phyloP scores from a whole-genome alignment of 92 coral and sea anemone species.

The Nematostella vectensis region DNA sequence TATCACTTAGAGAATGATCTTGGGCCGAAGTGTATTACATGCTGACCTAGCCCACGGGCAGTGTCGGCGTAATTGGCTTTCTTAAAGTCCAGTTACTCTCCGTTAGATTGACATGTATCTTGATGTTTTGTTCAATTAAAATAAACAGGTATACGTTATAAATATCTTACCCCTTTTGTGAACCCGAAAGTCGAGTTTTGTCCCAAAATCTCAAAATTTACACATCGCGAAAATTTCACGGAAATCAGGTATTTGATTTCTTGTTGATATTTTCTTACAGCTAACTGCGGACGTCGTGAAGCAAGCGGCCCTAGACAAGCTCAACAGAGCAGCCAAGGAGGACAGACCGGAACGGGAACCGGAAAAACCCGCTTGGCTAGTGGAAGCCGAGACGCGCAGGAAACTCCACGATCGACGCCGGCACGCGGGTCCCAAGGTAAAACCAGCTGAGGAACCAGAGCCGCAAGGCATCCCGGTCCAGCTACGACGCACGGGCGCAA shows the following conservation, averaged over 20 bases:
- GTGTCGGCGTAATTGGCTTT: neutral
- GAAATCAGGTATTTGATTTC: neutral
- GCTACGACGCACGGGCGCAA: conserved; percentile 15
- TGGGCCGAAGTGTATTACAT: neutral
- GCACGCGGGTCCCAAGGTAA: conserved; percentile 19
- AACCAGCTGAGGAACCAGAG: conserved; percentile 19
- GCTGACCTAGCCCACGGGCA: neutral
- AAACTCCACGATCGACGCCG: conserved; percentile 70
- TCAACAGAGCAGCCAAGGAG: conserved; percentile 69
- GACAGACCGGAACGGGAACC: conserved; percentile 68
- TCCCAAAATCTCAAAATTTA: no score
- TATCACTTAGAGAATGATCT: no score
- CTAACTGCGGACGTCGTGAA: conserved; percentile 74
- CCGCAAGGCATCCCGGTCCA: conserved; percentile 11
- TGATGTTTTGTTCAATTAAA: no score
- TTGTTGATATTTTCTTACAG: conserved; percentile 9
- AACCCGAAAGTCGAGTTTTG: no score
- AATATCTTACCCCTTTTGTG: no score
- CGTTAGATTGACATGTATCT: no score
- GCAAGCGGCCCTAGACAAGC: conserved; percentile 73
- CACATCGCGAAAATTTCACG: no score
- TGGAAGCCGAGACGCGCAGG: conserved; percentile 84
- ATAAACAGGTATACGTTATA: no score
- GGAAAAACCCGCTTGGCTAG: conserved; percentile 90
- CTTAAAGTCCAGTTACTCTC: no score